Evolutionary conservation across 2,888 invertebrate species (phyloP).

Genomic region (Myathropa florea): DNA sequence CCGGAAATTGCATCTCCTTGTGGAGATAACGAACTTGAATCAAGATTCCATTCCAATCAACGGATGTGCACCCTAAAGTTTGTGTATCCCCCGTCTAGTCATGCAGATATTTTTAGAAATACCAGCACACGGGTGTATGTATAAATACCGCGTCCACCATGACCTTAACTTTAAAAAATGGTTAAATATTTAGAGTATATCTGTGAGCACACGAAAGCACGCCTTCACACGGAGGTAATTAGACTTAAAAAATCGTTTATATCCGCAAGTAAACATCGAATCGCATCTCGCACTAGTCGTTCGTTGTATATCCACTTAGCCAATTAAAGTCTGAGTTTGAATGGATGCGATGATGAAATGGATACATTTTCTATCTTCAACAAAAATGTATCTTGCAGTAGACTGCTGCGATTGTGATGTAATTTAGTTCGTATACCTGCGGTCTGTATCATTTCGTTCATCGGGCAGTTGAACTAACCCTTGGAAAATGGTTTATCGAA

Average conservation of each 20-base stretch:
- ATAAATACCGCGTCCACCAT: background rate
- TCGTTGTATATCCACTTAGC: slow-evolving; percentile 10
- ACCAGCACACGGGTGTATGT: background rate
- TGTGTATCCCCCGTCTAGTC: background rate
- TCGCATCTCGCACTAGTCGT: slow-evolving; percentile 16
- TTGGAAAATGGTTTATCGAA: too few species aligned
- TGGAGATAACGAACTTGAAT: background rate
- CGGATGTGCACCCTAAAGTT: background rate
- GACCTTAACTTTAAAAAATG: background rate
- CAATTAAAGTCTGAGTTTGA: background rate
- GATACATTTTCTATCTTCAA: background rate
- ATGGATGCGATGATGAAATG: background rate
- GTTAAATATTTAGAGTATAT: background rate
- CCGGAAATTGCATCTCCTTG: background rate
- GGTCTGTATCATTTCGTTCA: too few species aligned
- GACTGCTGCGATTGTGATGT: background rate
- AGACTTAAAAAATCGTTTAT: background rate
- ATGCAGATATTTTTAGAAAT: background rate
- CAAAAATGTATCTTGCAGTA: background rate
- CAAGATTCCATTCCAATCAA: background rate
- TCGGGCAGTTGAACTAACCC: too few species aligned
- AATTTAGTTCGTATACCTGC: background rate
- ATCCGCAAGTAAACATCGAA: slow-evolving; percentile 18
- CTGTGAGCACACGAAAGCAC: background rate
- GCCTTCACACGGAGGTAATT: background rate